Conservation (phyloP, 2,113 vertebrate genomes). For the Nanger granti region DNA sequence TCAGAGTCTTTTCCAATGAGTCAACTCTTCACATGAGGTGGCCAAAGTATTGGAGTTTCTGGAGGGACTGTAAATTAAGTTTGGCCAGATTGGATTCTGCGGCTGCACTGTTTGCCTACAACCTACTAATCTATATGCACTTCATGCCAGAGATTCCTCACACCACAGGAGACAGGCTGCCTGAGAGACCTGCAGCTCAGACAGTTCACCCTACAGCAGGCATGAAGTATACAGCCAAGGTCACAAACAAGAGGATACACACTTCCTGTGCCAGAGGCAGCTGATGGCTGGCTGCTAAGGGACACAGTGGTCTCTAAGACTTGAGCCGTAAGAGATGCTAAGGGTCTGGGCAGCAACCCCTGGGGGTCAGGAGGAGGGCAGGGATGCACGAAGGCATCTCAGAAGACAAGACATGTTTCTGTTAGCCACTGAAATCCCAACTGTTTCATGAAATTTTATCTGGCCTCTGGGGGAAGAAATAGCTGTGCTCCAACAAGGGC, state of each 20-base stretch:
- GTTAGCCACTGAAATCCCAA: not conserved
- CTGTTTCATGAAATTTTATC: conserved; percentile 52
- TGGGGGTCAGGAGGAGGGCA: not conserved
- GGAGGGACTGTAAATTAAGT: not conserved
- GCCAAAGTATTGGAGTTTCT: no score
- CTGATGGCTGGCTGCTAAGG: not conserved
- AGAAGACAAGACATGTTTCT: not conserved
- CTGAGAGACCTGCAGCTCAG: not conserved
- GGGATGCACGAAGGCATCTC: not conserved
- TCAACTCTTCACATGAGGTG: no score
- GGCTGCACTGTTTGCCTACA: not conserved
- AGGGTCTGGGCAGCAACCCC: not conserved
- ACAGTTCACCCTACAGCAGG: not conserved
- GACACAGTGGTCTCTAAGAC: not conserved
- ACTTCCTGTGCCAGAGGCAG: not conserved
- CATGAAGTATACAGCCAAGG: not conserved
- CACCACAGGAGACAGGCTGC: not conserved
- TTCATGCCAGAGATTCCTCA: not conserved
- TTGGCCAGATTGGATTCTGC: not conserved
- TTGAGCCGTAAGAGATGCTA: not conserved
- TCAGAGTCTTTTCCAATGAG: no score
- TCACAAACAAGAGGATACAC: not conserved
- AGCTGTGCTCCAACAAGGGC: conserved; percentile 63
- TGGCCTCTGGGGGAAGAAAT: conserved; percentile 31
- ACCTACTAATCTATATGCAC: not conserved